Conservation (phyloP, 2,113 vertebrate species). For the Hemichromis elongatus region DNA sequence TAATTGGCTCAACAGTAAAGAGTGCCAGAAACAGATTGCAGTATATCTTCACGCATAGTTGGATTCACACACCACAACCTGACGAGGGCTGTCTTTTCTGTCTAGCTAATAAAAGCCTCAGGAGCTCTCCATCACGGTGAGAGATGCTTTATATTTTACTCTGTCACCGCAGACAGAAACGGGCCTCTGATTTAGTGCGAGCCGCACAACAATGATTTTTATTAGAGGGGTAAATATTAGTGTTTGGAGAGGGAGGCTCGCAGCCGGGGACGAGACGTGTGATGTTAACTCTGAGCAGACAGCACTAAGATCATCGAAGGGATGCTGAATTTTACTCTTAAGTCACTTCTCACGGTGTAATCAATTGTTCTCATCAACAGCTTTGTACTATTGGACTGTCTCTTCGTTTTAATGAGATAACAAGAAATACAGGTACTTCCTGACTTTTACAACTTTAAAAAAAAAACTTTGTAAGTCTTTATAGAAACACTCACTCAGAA, state of each 20-base stretch:
- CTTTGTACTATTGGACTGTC: background rate
- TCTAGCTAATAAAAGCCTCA: constrained; percentile 33
- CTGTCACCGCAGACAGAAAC: constrained; percentile 38
- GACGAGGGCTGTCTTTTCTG: constrained; percentile 2
- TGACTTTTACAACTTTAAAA: constrained; percentile 12
- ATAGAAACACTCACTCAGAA: background rate
- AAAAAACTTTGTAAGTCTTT: background rate
- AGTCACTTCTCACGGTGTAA: constrained; percentile 17
- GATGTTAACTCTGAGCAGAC: background rate
- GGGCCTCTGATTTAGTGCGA: constrained; percentile 46
- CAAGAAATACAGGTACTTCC: background rate
- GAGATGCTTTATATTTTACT: constrained; percentile 38
- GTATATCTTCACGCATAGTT: constrained; percentile 1
- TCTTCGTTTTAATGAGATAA: constrained; percentile 37
- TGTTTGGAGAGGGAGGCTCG: constrained; percentile 14
- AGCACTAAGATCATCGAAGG: background rate
- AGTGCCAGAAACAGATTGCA: background rate
- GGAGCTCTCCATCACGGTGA: constrained; percentile 31
- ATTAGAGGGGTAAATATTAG: constrained; percentile 60
- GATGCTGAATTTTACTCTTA: constrained; percentile 7
- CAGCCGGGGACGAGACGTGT: background rate
- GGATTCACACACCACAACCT: constrained; percentile 1
- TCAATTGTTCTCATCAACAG: constrained; percentile 48
- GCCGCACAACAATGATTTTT: constrained; percentile 45
- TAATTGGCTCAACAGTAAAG: background rate